phyloP scores from a whole-genome alignment of 2,888 invertebrate species.

The Junonia oenone region DNA sequence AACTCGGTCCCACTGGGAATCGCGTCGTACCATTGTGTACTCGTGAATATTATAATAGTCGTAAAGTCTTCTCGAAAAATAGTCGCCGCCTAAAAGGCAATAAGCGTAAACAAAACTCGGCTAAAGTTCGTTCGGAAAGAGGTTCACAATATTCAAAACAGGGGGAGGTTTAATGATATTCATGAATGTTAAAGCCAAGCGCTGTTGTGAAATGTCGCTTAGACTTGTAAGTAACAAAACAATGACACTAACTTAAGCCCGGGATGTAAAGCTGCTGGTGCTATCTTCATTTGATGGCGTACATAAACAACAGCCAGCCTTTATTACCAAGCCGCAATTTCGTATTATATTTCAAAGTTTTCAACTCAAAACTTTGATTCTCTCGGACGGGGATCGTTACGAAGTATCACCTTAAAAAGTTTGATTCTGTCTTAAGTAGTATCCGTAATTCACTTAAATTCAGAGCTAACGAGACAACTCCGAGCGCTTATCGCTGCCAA shows the following conservation, averaged over 20 bases:
- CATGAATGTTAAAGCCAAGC: slow-evolving; percentile 70
- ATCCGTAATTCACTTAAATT: slow-evolving; percentile 54
- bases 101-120: slow-evolving; percentile 58
- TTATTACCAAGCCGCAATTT: slow-evolving; percentile 54
- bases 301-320: slow-evolving; percentile 64
- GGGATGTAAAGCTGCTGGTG: slow-evolving; percentile 59
- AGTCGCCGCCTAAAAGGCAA: slow-evolving; percentile 53
- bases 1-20: slow-evolving; percentile 41
- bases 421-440: slow-evolving; percentile 45
- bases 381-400: slow-evolving; percentile 43
- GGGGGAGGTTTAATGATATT: slow-evolving; percentile 69
- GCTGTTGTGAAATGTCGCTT: slow-evolving; percentile 69
- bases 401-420: slow-evolving; percentile 45
- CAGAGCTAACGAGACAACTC: slow-evolving; percentile 49
- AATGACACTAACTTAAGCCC: slow-evolving; percentile 73
- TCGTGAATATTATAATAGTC: slow-evolving; percentile 46
- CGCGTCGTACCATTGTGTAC: slow-evolving; percentile 45
- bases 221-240: slow-evolving; percentile 73
- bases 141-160: slow-evolving; percentile 64
- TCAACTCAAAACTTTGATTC: slow-evolving; percentile 50
- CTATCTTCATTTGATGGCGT: slow-evolving; percentile 68
- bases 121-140: slow-evolving; percentile 53
- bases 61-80: slow-evolving; percentile 39
- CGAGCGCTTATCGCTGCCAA: slow-evolving; percentile 43
- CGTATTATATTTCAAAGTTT: slow-evolving; percentile 59